These are phyloP conservation scores for Epinephelus moara DNA, from an alignment of 2,113 vertebrate species.

Conservation along the genomic window DNA sequence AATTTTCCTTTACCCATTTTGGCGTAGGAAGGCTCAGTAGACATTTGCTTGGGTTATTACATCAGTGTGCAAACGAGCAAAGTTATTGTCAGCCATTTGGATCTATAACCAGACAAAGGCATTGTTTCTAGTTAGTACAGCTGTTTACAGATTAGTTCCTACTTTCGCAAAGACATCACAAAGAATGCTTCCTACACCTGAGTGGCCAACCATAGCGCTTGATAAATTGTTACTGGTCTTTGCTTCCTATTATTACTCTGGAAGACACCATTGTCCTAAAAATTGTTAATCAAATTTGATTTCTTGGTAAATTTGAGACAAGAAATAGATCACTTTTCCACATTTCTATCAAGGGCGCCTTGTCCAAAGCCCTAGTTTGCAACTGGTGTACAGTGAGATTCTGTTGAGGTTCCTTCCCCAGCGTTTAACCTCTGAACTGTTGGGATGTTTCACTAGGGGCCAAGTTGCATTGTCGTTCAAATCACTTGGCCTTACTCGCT, in stretches of 20 bases:
- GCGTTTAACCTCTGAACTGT: neutral
- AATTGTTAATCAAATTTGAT: neutral
- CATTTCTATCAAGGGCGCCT: neutral
- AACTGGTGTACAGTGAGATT: neutral
- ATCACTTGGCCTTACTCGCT: neutral
- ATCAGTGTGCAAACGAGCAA: neutral
- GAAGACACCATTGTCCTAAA: neutral
- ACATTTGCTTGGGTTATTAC: constrained; percentile 38
- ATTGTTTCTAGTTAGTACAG: neutral
- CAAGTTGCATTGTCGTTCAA: neutral
- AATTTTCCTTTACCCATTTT: neutral
- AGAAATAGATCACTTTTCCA: neutral
- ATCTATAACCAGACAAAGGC: neutral
- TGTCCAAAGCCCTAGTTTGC: neutral
- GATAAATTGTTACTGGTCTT: neutral
- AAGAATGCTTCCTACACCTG: neutral
- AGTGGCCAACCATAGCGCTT: neutral
- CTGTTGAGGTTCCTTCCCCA: neutral
- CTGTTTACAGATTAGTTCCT: neutral
- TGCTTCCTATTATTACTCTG: neutral
- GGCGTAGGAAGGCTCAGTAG: neutral
- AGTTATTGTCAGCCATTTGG: neutral
- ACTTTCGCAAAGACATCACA: neutral
- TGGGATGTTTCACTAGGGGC: neutral
- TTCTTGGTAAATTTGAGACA: constrained; percentile 4